Percentiles rank a stretch among this genome's conserved stretches.
Conservation (phyloP, 2,797 vertebrate genomes). For the Xiphophorus birchmanni region DNA sequence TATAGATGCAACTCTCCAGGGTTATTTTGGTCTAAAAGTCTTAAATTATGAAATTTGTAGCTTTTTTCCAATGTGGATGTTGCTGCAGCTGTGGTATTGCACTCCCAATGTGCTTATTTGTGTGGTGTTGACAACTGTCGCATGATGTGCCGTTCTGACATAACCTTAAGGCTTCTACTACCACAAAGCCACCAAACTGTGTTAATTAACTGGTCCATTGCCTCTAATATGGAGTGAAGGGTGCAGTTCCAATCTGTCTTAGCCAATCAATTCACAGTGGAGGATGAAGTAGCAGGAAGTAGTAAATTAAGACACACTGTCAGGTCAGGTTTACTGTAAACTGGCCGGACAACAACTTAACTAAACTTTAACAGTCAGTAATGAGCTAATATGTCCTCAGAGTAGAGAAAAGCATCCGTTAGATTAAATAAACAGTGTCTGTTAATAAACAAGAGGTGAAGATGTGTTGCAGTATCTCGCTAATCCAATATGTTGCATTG, state of each 20-base stretch:
- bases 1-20: constrained; percentile 56
- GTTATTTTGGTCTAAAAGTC: constrained; percentile 32
- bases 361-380: constrained; percentile 65
- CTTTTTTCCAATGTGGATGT: constrained; percentile 49
- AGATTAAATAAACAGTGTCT: constrained; percentile 66
- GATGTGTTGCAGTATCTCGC: constrained; percentile 28
- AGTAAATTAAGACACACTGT: constrained; percentile 63
- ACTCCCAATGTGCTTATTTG: constrained; percentile 47
- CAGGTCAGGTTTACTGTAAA: constrained; percentile 71
- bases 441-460: constrained; percentile 56
- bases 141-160: constrained; percentile 43
- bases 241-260: constrained; percentile 71
- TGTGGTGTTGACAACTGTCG: constrained; percentile 47
- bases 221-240: constrained; percentile 74
- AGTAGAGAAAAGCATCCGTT: constrained; percentile 50
- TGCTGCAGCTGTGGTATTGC: constrained; percentile 30
- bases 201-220: constrained; percentile 68
- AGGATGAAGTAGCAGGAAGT: constrained; percentile 57
- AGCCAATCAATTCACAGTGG: constrained; percentile 68
- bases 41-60: constrained; percentile 36
- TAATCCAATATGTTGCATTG: background rate
- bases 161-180: constrained; percentile 52
- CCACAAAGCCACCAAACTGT: constrained; percentile 62
- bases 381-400: constrained; percentile 71
- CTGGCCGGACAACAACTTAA: constrained; percentile 66